Percentiles rank a stretch among this genome's conserved stretches.
These are phyloP conservation scores for Parazoanthus swiftii DNA, from an alignment of 92 coral and sea anemone genomes.

Conservation along the genomic window DNA sequence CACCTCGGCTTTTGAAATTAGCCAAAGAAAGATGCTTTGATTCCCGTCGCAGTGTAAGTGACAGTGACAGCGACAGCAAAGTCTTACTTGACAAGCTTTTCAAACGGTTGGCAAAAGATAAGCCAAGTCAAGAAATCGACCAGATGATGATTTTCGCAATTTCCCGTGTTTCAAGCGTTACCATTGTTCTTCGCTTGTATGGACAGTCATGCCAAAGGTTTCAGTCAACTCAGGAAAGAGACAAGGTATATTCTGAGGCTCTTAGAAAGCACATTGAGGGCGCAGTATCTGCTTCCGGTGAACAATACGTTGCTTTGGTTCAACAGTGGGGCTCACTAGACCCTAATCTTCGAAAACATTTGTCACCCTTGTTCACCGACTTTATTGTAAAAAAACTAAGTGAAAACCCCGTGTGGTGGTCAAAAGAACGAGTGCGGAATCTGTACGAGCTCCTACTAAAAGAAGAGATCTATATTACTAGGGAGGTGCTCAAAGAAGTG, in stretches of 20 bases:
- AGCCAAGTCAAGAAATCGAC: background rate
- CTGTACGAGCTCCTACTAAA: background rate
- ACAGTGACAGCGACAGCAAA: background rate
- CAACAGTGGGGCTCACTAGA: background rate
- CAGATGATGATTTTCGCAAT: background rate
- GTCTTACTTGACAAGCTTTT: background rate
- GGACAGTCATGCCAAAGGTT: background rate
- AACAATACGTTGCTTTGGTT: background rate
- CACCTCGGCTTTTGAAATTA: background rate
- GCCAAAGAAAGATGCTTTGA: conserved; percentile 16
- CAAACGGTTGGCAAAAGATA: background rate
- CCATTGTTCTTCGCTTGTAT: background rate
- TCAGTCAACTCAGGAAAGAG: background rate
- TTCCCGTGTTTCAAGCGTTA: background rate
- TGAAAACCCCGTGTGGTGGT: conserved; percentile 15
- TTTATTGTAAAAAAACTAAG: background rate
- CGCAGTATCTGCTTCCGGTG: background rate
- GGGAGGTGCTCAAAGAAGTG: conserved; percentile 12
- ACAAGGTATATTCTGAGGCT: background rate
- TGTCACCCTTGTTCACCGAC: background rate
- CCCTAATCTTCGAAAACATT: background rate
- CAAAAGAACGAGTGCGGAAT: background rate
- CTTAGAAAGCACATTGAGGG: background rate
- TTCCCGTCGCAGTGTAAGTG: background rate
- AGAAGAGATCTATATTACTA: conserved; percentile 10